Conservation (phyloP, 2,797 vertebrate genomes). For the Astyanax mexicanus region DNA sequence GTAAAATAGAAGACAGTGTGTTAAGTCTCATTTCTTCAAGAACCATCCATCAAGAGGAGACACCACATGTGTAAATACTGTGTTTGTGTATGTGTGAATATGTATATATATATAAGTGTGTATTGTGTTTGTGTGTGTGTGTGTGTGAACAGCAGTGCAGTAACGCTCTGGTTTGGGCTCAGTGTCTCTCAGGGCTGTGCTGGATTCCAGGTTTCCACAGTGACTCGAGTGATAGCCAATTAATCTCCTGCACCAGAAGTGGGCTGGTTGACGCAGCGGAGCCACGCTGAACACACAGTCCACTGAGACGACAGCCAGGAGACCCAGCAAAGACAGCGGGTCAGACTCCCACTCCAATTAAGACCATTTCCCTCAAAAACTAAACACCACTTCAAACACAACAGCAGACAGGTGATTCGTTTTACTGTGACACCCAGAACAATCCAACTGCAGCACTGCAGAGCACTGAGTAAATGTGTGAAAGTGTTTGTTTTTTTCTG, state of each 20-base stretch:
- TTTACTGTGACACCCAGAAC: conserved; percentile 5
- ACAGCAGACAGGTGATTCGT: conserved; percentile 5
- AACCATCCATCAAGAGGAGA: too few relatives aligned
- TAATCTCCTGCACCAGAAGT: conserved; percentile 75
- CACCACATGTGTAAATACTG: too few relatives aligned
- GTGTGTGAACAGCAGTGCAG: conserved; percentile 9
- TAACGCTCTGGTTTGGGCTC: conserved; percentile 21
- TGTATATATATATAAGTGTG: too few relatives aligned
- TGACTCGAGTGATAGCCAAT: conserved; percentile 64
- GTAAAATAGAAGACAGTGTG: too few relatives aligned
- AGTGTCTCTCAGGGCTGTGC: conserved; percentile 40
- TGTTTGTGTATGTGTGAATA: conserved; percentile 3
- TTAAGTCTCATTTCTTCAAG: too few relatives aligned
- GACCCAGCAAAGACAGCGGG: conserved; percentile 12
- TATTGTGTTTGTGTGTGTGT: background rate
- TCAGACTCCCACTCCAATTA: conserved; percentile 43
- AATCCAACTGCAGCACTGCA: background rate
- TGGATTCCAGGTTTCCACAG: conserved; percentile 67
- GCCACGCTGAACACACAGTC: conserved; percentile 62
- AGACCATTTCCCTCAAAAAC: conserved; percentile 39
- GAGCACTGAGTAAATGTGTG: background rate
- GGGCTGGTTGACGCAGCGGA: conserved; percentile 69
- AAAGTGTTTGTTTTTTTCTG: background rate
- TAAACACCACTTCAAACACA: conserved; percentile 12
- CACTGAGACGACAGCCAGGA: conserved; percentile 55